Base-by-base conservation (phyloP, 2,888 invertebrate genomes). In the Bimastos eiseni region DNA sequence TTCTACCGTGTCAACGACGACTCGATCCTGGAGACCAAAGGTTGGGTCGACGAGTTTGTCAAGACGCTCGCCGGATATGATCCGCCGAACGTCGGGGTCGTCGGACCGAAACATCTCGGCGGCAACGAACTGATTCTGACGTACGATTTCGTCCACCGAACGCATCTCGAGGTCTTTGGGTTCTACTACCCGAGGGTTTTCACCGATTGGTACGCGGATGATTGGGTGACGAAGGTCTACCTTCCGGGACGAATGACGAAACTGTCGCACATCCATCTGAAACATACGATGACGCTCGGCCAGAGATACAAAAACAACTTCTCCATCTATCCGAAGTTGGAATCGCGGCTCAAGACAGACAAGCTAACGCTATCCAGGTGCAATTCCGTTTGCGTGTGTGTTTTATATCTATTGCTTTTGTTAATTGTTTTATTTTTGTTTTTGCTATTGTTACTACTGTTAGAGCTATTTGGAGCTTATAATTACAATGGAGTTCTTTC, bases 1-100 rank as follows among this genome's bases (percentile, higher is more conserved):
- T 93, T 90, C 91, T 93, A 92, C 91, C 90, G 93, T 5, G 90
- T 93, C 55, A 92, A 92, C 55, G 92, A 92, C 83, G 92, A 92
- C 91, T 91, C 92, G 37, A 70, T 89, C 3, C 44, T 92, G 30
- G 33, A 38, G 15, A 90, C 88, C 21, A 15, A 49, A 0, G 89
- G 90, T 89, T 92, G 92, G 92, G 91, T 91, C 19, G 86, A 89
- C 15, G 44, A 55, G 1, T 92, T 91, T 90, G 90, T 92, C 44
- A 17, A 34, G 8, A 70, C 37, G 33, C 91, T 92, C n/a, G 36
- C 44, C 15, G 34, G 83, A 6, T 89, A 90, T 33, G 84, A 89
- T 30, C 92, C 92, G 8, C 90, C 90, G 3, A 92, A 92, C 49
- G 91, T 92, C 17, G 92, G 92, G 0, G 92, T 92, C 17, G 92